Percentiles rank a stretch among this genome's conserved stretches.
These are phyloP conservation scores for Mythimna pallens DNA, from an alignment of 2,888 invertebrate genomes.

Conservation along the genomic window DNA sequence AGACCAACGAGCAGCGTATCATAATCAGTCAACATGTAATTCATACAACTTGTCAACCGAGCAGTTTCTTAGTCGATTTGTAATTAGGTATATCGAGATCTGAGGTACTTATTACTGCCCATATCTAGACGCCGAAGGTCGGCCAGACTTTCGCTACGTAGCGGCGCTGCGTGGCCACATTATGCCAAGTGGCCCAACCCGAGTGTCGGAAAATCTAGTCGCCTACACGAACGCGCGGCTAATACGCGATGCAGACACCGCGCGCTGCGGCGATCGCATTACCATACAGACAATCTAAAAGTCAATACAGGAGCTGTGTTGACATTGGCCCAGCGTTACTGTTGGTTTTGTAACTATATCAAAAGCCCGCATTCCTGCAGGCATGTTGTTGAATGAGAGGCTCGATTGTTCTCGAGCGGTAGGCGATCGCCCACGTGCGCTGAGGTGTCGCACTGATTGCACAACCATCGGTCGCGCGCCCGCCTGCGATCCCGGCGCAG, in stretches of 20 bases:
- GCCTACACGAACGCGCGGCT: constrained; percentile 81
- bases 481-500: constrained; percentile 73
- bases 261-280: constrained; percentile 72
- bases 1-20: constrained; percentile 54
- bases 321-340: constrained; percentile 88
- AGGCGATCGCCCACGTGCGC: constrained; percentile 77
- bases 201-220: constrained; percentile 85
- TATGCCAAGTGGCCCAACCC: constrained; percentile 82
- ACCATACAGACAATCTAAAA: constrained; percentile 82
- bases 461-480: constrained; percentile 71
- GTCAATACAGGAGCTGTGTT: constrained; percentile 83
- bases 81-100: constrained; percentile 82
- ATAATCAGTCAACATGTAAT: constrained; percentile 65
- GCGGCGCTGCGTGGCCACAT: constrained; percentile 75
- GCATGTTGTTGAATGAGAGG: constrained; percentile 80
- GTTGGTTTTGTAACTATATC: constrained; percentile 87
- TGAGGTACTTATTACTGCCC: constrained; percentile 82
- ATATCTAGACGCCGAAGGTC: constrained; percentile 88
- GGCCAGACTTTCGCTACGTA: constrained; percentile 87
- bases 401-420: constrained; percentile 83
- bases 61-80: constrained; percentile 71
- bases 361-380: constrained; percentile 86
- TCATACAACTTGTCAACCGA: constrained; percentile 58
- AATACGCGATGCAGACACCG: constrained; percentile 75
- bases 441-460: constrained; percentile 80